Base-by-base conservation (phyloP, 2,113 vertebrate genomes). In the Catharus bicknelli region DNA sequence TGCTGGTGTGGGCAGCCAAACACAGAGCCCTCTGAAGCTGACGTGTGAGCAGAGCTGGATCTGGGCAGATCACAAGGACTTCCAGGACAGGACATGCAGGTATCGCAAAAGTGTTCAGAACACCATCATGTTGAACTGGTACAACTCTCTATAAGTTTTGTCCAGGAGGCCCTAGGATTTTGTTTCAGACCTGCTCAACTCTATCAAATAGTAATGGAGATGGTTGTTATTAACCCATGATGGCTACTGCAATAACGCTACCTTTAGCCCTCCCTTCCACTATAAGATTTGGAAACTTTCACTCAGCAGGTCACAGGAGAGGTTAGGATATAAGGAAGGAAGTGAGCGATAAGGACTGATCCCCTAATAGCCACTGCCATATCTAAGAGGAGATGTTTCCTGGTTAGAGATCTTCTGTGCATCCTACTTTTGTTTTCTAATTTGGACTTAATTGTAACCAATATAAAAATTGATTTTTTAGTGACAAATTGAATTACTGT, bases 121-220 rank as follows among this genome's bases (percentile, higher is more conserved):
- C 5, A 10, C 18, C 79, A 26, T 16, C 8, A 2, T 30, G 27
- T 30, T 68, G n/a, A 68, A 51, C 9, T 8, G 50, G 3, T 53
- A n/a, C 18, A 16, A 29, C 5, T 25, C 26, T 7, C 1, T 8
- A n/a, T 5, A 25, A 0, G 0, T 29, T 74, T 72, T 85, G 8
- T 9, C 19, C 13, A 29, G 34, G 5, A 64, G 26, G 16, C 13
- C 1, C 67, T 29, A 62, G 9, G 51, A 58, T 22, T 57, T 69
- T 47, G 2, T 77, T 69, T 88, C 30, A 64, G n/a, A 57, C 10
- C 15, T 53, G n/a, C 7, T 85, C 64, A 40, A 16, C 23, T 61
- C 13, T 83, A 21, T 20, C 5, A 55, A 67, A 84, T 19, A 26
- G 2, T 36, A 21, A 7, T n/a, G 16, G 29, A 61, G 18, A 59